phyloP scores from a whole-genome alignment of 2,797 vertebrate species.

The Rhinella marina region DNA sequence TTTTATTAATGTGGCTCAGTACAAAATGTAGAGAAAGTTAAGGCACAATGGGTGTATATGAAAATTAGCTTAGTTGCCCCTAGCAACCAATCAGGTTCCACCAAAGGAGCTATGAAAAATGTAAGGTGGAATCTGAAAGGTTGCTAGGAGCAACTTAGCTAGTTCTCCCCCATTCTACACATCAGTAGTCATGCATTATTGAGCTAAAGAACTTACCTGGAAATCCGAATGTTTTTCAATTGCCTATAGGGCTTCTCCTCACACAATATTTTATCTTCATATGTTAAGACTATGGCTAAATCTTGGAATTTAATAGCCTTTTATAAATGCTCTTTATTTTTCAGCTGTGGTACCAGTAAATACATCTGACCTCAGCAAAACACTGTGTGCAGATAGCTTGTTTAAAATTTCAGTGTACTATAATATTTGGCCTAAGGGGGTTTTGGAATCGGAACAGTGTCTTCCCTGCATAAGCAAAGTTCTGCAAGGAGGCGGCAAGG shows the following conservation, averaged over 20 bases:
- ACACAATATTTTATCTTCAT: neutral
- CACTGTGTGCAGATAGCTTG: constrained; percentile 9
- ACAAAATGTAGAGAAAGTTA: neutral
- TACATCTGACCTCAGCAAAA: constrained; percentile 35
- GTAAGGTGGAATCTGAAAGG: no score
- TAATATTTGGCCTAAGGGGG: constrained; percentile 21
- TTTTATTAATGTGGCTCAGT: neutral
- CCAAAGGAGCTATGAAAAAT: no score
- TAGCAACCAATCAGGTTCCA: no score
- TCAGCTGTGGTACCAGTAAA: neutral
- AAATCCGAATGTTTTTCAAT: neutral
- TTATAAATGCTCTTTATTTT: neutral
- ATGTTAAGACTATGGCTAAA: neutral
- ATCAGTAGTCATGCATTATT: neutral
- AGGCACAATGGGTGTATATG: neutral
- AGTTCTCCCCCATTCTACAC: neutral
- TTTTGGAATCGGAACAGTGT: neutral
- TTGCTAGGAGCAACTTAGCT: no score
- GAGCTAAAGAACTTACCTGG: neutral
- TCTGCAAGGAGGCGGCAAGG: constrained; percentile 1
- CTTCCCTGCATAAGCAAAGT: constrained; percentile 32
- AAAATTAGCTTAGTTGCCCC: no score
- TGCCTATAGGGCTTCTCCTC: neutral
- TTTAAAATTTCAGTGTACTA: constrained; percentile 19
- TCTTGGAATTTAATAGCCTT: constrained; percentile 13